Percentiles rank a stretch among this genome's conserved stretches.
phyloP scores from a whole-genome alignment of 2,113 vertebrate genomes.

The Leucosticte australis region DNA sequence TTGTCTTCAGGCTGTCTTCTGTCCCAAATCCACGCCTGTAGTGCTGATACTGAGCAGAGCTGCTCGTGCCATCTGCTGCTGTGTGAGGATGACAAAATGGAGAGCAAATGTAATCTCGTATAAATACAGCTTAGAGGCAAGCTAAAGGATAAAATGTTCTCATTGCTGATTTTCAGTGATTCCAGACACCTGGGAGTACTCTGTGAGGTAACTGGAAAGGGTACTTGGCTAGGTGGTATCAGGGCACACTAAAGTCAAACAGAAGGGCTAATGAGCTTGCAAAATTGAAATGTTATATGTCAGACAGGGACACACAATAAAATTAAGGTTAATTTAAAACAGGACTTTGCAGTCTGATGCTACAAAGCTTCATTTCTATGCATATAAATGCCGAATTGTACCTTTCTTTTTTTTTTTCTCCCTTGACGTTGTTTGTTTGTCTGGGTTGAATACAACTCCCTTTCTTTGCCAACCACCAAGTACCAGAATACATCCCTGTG shows the following conservation, averaged over 20 bases:
- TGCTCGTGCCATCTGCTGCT: neutral
- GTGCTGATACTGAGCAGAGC: neutral
- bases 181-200: neutral
- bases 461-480: neutral
- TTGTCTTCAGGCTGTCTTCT: neutral
- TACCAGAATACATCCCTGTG: neutral
- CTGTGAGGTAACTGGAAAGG: neutral
- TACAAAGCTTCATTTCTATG: neutral
- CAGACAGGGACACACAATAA: neutral
- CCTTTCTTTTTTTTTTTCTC: neutral
- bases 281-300: neutral
- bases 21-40: neutral
- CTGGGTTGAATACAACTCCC: neutral
- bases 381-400: neutral
- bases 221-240: neutral
- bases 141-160: neutral
- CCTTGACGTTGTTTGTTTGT: neutral
- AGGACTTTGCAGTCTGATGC: neutral
- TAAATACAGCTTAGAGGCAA: neutral
- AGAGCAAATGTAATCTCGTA: neutral
- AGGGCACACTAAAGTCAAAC: neutral
- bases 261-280: neutral
- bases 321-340: slow-evolving; percentile 19
- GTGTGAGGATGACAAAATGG: neutral
- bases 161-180: neutral